Base-by-base conservation (phyloP, 23 tunicate genomes). In the Botrylloides violaceus region DNA sequence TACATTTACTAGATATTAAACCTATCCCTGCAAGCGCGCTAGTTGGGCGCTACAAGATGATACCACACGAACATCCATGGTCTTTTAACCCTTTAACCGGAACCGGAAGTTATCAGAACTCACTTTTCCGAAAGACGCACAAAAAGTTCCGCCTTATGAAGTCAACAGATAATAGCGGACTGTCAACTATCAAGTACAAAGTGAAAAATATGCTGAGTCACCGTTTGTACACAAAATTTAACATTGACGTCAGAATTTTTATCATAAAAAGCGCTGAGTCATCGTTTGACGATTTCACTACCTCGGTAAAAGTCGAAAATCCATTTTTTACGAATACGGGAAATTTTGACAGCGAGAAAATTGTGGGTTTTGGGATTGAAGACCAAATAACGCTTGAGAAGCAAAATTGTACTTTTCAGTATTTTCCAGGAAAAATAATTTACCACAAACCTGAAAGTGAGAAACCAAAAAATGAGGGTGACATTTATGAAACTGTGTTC, bases 21-120 rank as follows among this genome's bases (percentile, higher is more conserved):
- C 66, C 83, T n/a, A 39, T 19, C 4, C 9, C 72, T 24, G 84
- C 59, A 37, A 38, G 70, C 39, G 80, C 39, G 36, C 39, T 57
- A 24, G 27, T 77, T 3, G 99, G 96, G 26, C 63, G 99, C 30
- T 95, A 87, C 72, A 95, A 87, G 47, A 95, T 95, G 99, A 95
- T 95, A 24, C 71, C 75, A 2, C 99, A 95, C 53, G 72, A 48
- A 12, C 99, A 95, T 57, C 96, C 99, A 0, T 95, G 99, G 99
- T 82, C 81, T 77, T 95, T 95, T 59, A 50, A 75, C 34, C 96
- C 96, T 18, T 6, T 22, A 21, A 66, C 84, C 26, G 96, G 96
- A 3, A 61, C 65, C 18, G 88, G 96, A 36, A 88, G 96, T 63
- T 76, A 21, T 4, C 29, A 25, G 4, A 31, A 63, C 15, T 7